Conservation (phyloP, 2,888 invertebrate species). For the Drosophila limbata region DNA sequence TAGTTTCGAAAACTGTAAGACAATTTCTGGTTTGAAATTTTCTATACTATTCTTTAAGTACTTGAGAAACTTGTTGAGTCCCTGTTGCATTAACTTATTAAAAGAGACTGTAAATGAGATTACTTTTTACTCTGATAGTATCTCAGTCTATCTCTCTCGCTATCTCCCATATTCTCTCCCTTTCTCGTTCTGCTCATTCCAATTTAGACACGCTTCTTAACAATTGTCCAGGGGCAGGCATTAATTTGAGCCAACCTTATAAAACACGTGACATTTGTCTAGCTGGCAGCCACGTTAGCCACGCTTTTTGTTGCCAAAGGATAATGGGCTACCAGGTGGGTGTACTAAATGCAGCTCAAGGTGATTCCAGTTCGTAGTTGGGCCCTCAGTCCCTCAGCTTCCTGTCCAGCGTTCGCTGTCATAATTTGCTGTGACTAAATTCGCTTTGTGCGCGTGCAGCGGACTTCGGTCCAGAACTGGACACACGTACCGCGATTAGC, state of each 20-base stretch:
- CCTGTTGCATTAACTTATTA: neutral
- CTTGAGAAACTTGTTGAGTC: neutral
- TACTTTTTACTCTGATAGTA: slow-evolving; percentile 1
- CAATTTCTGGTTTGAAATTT: too few relatives aligned
- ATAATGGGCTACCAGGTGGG: slow-evolving; percentile 78
- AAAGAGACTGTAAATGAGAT: neutral
- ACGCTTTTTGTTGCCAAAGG: slow-evolving; percentile 70
- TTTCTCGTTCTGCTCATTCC: slow-evolving; percentile 13
- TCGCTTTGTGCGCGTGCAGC: slow-evolving; percentile 61
- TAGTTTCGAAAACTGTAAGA: too few relatives aligned
- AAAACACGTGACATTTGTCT: slow-evolving; percentile 70
- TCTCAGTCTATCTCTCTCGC: neutral
- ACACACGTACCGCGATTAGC: slow-evolving; percentile 72
- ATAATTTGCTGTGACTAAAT: slow-evolving; percentile 76
- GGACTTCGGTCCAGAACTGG: slow-evolving; percentile 42
- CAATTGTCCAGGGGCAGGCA: slow-evolving; percentile 36
- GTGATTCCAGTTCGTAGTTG: slow-evolving; percentile 22
- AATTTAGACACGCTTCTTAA: slow-evolving; percentile 59
- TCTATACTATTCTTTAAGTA: too few relatives aligned
- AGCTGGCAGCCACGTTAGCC: slow-evolving; percentile 54
- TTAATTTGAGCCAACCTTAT: slow-evolving; percentile 36
- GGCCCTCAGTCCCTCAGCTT: neutral
- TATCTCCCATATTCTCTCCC: neutral
- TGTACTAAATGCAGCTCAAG: slow-evolving; percentile 62
- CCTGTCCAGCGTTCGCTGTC: slow-evolving; percentile 28